phyloP scores from a whole-genome alignment of 2,888 invertebrate genomes.

The Ennomos fuscantarius region DNA sequence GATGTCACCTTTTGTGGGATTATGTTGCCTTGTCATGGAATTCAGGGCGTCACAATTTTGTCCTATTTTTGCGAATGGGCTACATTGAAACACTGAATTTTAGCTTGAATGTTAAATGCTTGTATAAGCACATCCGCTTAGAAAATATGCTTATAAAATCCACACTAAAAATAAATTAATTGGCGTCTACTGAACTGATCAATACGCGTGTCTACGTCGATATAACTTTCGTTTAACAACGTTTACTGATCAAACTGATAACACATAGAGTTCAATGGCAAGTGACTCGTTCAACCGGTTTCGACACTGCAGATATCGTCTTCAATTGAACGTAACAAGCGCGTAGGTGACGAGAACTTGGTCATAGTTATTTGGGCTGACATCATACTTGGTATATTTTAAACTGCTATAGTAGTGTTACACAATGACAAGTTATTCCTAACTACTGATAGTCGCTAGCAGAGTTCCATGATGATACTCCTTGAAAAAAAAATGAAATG shows the following conservation, averaged over 20 bases:
- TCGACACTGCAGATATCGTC: constrained; percentile 44
- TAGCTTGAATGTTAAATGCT: constrained; percentile 1
- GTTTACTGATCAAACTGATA: constrained; percentile 38
- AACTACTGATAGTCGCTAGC: too few species aligned
- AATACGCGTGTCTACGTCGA: too few species aligned
- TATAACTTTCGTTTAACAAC: neutral
- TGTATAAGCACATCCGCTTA: constrained; percentile 3
- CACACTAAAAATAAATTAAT: too few species aligned
- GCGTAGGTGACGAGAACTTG: constrained; percentile 59
- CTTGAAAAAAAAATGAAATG: too few species aligned
- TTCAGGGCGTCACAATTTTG: constrained; percentile 24
- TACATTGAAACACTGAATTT: constrained; percentile 12
- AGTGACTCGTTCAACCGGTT: constrained; percentile 46
- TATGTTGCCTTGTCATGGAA: constrained; percentile 29
- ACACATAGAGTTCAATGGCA: constrained; percentile 43
- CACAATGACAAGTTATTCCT: constrained; percentile 21
- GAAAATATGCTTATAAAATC: neutral
- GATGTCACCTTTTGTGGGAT: constrained; percentile 38
- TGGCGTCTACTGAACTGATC: too few species aligned
- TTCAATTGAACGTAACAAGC: constrained; percentile 63
- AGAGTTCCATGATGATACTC: too few species aligned
- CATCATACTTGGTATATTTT: constrained; percentile 40
- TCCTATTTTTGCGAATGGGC: constrained; percentile 19
- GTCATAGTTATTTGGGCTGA: constrained; percentile 44
- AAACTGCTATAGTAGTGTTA: constrained; percentile 12